These are phyloP conservation scores for Myanophis thanlyinensis DNA, from an alignment of 2,113 vertebrate genomes.

Conservation along the genomic window DNA sequence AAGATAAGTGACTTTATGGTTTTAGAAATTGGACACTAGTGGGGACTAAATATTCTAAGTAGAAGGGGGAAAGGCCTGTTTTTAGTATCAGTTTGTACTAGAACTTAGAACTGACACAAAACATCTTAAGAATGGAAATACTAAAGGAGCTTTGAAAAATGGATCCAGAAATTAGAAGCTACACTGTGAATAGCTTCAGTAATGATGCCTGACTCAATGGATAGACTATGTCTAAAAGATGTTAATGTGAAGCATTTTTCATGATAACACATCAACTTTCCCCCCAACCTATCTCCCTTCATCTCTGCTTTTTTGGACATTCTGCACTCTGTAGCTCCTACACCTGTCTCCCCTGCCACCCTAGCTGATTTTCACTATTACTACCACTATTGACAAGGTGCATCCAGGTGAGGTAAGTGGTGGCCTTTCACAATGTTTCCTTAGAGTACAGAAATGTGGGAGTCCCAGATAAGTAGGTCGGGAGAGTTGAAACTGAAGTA, in stretches of 20 bases:
- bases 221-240: neutral
- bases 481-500: neutral
- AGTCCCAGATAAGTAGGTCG: neutral
- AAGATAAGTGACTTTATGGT: neutral
- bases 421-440: neutral
- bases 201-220: neutral
- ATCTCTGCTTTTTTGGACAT: neutral
- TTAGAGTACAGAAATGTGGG: neutral
- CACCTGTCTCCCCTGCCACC: neutral
- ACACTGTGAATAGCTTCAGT: no score
- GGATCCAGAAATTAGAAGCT: no score
- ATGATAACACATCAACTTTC: neutral
- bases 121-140: no score
- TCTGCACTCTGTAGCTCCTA: neutral
- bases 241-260: neutral
- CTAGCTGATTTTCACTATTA: neutral
- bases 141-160: no score
- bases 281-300: neutral
- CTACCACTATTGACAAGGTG: neutral
- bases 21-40: no score
- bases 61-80: no score
- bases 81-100: no score
- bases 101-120: no score
- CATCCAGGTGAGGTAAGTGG: neutral
- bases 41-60: no score